Base-by-base conservation (phyloP, 2,888 invertebrate species). In the Plebejus anna region DNA sequence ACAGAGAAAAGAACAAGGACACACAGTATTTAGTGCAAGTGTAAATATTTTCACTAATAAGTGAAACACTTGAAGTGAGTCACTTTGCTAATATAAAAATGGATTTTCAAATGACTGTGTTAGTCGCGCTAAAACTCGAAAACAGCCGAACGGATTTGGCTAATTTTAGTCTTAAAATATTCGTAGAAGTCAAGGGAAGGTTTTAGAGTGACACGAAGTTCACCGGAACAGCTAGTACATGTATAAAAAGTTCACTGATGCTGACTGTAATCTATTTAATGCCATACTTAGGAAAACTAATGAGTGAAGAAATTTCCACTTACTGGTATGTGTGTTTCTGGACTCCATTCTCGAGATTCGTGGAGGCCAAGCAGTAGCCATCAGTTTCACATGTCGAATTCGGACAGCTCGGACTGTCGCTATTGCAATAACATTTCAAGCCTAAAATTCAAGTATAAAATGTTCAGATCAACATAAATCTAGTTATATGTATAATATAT, bases 351-450 rank as follows among this genome's bases (percentile, higher is more conserved):
- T 95, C 94, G 16, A 95, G 86, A 79, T 95, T 95, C 79, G 97
- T 96, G 77, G 97, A 96, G 3, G 98, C 97, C 84, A 97, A 98
- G 88, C 98, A 98, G 86, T 96, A 96, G 70, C 98, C 98, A 90
- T 98, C 97, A 4, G 98, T 98, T 88, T 96, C 96, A 90, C 98
- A 98, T 55, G 97, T 97, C 85, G 96, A 94, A 87, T 98, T 97
- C 76, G 95, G 95, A 16, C 96, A 95, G 80, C 94, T 92, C 85
- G 97, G 96, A 84, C 96, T 95, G 86, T 97, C 97, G 85, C 96
- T 96, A 90, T 98, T 98, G 93, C 98, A 98, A 90, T 96, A 96
- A 89, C 98, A 98, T 91, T 96, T 96, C 84, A 98, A 90, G 81
- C 96, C 77, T 82, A 75, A 57, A 79, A 78, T 66, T 66, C 28